Evolutionary conservation across 2,888 invertebrate genomes (phyloP).

Genomic region (Barypeithes pellucidus): DNA sequence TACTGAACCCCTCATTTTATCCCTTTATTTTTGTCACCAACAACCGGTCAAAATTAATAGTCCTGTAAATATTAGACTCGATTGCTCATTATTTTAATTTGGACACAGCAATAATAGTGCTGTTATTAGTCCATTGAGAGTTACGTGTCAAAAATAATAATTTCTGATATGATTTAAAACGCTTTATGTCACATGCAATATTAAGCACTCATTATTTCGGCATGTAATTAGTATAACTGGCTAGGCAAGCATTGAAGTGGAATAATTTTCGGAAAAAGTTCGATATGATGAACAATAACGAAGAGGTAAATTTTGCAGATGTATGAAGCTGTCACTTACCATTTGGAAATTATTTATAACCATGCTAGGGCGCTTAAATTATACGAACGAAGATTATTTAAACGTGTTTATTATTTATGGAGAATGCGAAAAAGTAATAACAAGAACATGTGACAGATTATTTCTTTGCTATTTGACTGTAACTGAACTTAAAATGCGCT

Average conservation of each 20-base stretch:
- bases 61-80: slow-evolving; percentile 50
- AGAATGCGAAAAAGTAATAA: too few relatives aligned
- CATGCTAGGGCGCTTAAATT: too few relatives aligned
- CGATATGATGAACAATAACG: neutral
- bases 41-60: slow-evolving; percentile 51
- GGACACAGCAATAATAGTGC: slow-evolving; percentile 53
- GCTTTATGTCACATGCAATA: slow-evolving; percentile 51
- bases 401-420: too few relatives aligned
- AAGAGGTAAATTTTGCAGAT: too few relatives aligned
- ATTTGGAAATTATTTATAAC: too few relatives aligned
- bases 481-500: too few relatives aligned
- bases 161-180: slow-evolving; percentile 54
- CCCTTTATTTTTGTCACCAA: slow-evolving; percentile 49
- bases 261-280: neutral
- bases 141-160: slow-evolving; percentile 52
- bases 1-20: slow-evolving; percentile 23
- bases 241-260: neutral
- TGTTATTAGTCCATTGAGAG: slow-evolving; percentile 48
- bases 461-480: too few relatives aligned
- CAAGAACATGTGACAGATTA: too few relatives aligned
- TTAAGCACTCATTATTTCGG: slow-evolving; percentile 26
- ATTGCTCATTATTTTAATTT: slow-evolving; percentile 55
- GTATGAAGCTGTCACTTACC: too few relatives aligned
- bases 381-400: too few relatives aligned
- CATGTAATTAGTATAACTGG: slow-evolving; percentile 30